phyloP scores from a whole-genome alignment of 2,113 vertebrate genomes.

The Tenrec ecaudatus region DNA sequence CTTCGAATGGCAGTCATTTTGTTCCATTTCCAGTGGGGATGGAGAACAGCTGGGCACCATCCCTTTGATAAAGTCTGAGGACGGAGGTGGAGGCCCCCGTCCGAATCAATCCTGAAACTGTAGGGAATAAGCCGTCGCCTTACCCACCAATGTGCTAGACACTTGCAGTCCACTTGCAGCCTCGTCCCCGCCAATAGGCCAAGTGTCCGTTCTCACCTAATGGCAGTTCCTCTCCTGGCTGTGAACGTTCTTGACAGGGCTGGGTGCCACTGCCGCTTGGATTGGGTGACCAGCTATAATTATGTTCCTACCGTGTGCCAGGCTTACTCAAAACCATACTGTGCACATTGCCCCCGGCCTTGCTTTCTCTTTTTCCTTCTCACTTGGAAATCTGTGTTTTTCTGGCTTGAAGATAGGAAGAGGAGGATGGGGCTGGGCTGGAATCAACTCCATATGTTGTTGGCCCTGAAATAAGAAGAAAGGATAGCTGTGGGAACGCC shows the following conservation, averaged over 20 bases:
- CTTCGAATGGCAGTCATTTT: constrained; percentile 19
- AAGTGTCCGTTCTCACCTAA: neutral
- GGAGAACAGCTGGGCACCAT: constrained; percentile 57
- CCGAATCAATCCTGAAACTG: neutral
- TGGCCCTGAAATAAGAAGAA: constrained; percentile 46
- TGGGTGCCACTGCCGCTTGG: constrained; percentile 46
- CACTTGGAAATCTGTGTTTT: constrained; percentile 69
- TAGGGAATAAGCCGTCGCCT: neutral
- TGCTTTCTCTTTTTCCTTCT: neutral
- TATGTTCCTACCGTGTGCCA: constrained; percentile 46
- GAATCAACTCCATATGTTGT: constrained; percentile 71
- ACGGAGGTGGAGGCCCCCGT: constrained; percentile 4
- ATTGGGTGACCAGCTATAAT: constrained; percentile 42
- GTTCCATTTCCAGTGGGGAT: constrained; percentile 27
- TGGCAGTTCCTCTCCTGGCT: constrained; percentile 24
- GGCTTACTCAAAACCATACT: constrained; percentile 42
- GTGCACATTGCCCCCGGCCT: neutral
- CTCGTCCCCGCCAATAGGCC: neutral
- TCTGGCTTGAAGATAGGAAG: constrained; percentile 44
- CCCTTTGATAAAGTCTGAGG: constrained; percentile 55
- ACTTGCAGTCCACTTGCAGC: constrained; percentile 62
- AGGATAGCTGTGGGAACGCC: neutral
- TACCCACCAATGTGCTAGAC: neutral
- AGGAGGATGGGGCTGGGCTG: neutral
- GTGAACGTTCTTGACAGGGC: constrained; percentile 43